Base-by-base conservation (phyloP, 2,888 invertebrate species). In the Blastobasis lacticolella region DNA sequence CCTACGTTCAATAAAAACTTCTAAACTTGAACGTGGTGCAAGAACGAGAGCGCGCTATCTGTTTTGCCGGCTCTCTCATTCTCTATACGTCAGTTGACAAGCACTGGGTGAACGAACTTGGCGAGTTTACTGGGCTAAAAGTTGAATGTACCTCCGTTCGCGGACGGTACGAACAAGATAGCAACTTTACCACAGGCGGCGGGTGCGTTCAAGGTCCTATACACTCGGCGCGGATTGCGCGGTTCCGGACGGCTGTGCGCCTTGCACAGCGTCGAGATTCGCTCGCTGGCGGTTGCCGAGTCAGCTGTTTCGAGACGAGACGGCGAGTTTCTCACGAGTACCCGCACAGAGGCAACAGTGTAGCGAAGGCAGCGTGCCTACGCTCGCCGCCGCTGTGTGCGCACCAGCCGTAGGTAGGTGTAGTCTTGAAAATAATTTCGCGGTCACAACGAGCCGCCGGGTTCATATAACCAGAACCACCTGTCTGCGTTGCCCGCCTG, bases 41-140 rank as follows among this genome's bases (percentile, higher is more conserved):
- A 49, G 71, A 85, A 57, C 65, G 81, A 64, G 85, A 86, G 66
- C 61, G 64, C 58, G 64, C 73, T 80, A 83, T 78, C 73, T 70
- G 64, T 71, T 62, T 64, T 59, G 67, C 66, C 61, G 57, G 58
- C 71, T 64, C 49, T 84, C 84, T 77, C 81, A 54, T 68, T 86
- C 80, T 61, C 66, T 78, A 76, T 81, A 84, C 86, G 87, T 86
- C 85, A 86, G 83, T 85, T 87, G 87, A 88, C 88, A 87, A 87
- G 85, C 82, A 88, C 73, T 88, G 87, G 88, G 88, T 88, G 88
- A 88, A 88, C 76, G 88, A 88, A 87, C 88, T 83, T 75, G 60
- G 76, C 73, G 87, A 88, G 88, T 88, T 88, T 88, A 88, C 88
- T 88, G 81, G 88, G 88, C 88, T 88, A 88, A 88, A 88, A 88